Base-by-base conservation (phyloP, 2,888 invertebrate genomes). In the Zhuqinia jingwanae region DNA sequence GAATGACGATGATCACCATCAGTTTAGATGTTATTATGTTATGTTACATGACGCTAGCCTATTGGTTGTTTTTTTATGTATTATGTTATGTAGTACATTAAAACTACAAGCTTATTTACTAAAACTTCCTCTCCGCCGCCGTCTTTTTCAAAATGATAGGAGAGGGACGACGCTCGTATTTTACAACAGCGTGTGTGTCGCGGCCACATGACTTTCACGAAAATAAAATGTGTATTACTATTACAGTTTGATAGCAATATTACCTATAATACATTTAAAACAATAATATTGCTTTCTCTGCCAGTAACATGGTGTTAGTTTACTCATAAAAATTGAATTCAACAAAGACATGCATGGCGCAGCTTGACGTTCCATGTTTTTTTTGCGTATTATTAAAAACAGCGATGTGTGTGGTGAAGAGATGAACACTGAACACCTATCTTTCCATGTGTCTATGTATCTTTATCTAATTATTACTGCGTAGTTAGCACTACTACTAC, bases 41-140 rank as follows among this genome's bases (percentile, higher is more conserved):
- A n/a, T n/a, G n/a, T n/a, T n/a, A n/a, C n/a, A n/a, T n/a, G n/a
- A n/a, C n/a, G n/a, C n/a, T n/a, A n/a, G n/a, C 70, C 70, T 47
- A 60, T 13, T 27, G 27, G 60, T 30, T 60, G 60, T 27, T 58
- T 25, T 3, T 20, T n/a, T 20, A 56, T 20, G n/a, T 58, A 58
- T 58, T 58, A 58, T 50, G 50, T 58, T 53, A 53, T n/a, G 53
- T 58, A 58, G 42, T 65, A 42, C 65, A 65, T 65, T 65, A 65
- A 65, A 65, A 65, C 65, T 65, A 65, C 42, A 73, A 53, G 73
- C 50, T 25, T 27, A 73, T 47, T 53, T 47, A 78, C 63, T 63
- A 80, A 80, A n/a, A 80, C 80, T 80, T 68, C 80, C 68, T 80
- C 75, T 50, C 53, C 75, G 75, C 53, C 80, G 80, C 56, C 80